Base-by-base conservation (phyloP, 2,113 vertebrate genomes). In the Monarcha castaneiventris region DNA sequence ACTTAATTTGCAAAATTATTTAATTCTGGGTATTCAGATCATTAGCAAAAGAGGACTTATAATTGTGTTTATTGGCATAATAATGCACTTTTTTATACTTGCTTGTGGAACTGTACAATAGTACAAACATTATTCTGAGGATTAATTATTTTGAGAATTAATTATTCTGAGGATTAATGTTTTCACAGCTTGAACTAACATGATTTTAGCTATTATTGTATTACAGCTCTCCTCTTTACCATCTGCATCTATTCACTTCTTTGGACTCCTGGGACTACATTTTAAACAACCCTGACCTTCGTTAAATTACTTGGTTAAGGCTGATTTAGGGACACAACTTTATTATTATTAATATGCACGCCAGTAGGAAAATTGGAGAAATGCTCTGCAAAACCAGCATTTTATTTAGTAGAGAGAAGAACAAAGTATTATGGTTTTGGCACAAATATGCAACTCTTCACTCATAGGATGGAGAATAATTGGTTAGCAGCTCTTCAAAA, bases 371-470 rank as follows among this genome's bases (percentile, higher is more conserved):
- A 96, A 92, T 59, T 90, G 91, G 79, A 95, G 73, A 94, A 95
- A 89, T n/a, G 43, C 35, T 84, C 61, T 93, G 83, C 76, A 81
- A 89, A 96, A 84, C 11, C 91, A 92, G 72, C 74, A 68, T 93
- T 90, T 90, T 93, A 86, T 96, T 95, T 97, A 94, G 86, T 14
- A 89, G 68, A 90, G 73, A 93, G 73, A 85, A 97, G 92, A 97
- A 96, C 94, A 95, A 95, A 96, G 94, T 89, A 67, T 71, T 95
- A 88, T 90, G 94, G 91, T 86, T 97, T 96, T 97, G 95, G 96
- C 95, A 94, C 86, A 93, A 81, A 88, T 51, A 59, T 20, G 27
- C 76, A 74, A 55, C 48, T 93, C 86, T 33, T 26, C 83, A 81
- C 43, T 56, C 84, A 90, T 14, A 95, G 76, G 86, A 89, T 87